phyloP scores from a whole-genome alignment of 2,888 invertebrate genomes.

The Dynastes tityus region DNA sequence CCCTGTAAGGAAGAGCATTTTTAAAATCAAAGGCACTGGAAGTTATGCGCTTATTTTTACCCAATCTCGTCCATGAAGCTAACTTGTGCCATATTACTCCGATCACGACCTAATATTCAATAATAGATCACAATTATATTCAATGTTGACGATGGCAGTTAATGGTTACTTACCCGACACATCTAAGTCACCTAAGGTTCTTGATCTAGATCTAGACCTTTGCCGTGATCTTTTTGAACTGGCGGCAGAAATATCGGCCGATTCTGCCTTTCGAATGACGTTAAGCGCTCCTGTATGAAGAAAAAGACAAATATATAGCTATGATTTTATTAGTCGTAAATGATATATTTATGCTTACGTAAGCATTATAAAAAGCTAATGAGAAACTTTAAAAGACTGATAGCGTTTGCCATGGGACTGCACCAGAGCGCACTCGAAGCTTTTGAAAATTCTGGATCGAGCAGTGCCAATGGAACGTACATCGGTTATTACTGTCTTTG shows the following conservation, averaged over 20 bases:
- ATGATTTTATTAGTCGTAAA: too few species aligned
- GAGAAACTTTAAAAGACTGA: too few species aligned
- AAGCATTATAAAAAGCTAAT: too few species aligned
- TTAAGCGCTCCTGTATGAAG: conserved; percentile 43
- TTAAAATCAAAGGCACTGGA: neutral
- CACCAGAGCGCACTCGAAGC: too few species aligned
- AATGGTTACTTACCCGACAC: conserved; percentile 11
- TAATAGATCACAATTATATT: neutral
- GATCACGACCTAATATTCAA: conserved; percentile 26
- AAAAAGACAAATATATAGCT: neutral
- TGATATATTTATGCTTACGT: too few species aligned
- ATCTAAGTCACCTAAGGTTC: conserved; percentile 19
- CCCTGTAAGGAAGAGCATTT: neutral
- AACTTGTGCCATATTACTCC: conserved; percentile 23
- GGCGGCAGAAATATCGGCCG: conserved; percentile 25
- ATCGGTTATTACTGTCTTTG: too few species aligned
- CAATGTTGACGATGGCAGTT: too few species aligned
- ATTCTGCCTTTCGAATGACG: conserved; percentile 44
- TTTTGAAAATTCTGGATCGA: too few species aligned
- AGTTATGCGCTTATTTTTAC: neutral
- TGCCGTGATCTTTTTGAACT: conserved; percentile 38
- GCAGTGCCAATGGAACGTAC: too few species aligned
- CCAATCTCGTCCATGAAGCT: conserved; percentile 32
- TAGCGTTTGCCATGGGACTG: too few species aligned
- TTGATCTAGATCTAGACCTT: conserved; percentile 48